Conservation (phyloP, 2,888 invertebrate species). For the Eupithecia subumbrata region DNA sequence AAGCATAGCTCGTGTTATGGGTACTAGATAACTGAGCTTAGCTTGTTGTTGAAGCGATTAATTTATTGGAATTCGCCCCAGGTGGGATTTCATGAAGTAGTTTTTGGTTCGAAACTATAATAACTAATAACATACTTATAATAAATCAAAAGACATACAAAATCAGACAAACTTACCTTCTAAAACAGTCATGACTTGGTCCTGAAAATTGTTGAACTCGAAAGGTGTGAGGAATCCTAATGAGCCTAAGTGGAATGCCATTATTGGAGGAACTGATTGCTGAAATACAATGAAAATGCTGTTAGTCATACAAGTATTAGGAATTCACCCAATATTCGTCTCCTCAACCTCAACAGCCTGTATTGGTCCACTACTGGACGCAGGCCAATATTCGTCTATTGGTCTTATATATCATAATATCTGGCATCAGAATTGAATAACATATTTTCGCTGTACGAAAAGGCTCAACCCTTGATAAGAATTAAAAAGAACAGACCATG, state of each 20-base stretch:
- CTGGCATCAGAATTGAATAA: background rate
- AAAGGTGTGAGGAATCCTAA: constrained; percentile 98
- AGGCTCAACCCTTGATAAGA: too few species aligned
- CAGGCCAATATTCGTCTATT: background rate
- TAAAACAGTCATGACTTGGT: constrained; percentile 96
- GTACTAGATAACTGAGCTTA: too few species aligned
- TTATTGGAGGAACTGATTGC: constrained; percentile 98
- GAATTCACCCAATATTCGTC: background rate
- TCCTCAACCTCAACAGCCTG: too few species aligned
- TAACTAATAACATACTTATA: too few species aligned
- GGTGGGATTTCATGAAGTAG: too few species aligned
- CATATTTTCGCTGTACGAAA: background rate
- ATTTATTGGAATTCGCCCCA: too few species aligned
- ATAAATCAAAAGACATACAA: background rate
- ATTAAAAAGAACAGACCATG: too few species aligned
- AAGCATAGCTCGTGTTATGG: too few species aligned
- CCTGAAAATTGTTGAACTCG: constrained; percentile 96
- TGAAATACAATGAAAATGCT: constrained; percentile 70
- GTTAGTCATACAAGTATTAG: constrained; percentile 3
- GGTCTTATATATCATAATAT: background rate
- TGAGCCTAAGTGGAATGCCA: constrained; percentile 99
- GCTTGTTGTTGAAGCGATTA: too few species aligned
- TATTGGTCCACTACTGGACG: too few species aligned
- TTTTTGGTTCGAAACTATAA: too few species aligned
- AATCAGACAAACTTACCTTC: constrained; percentile 86